Evolutionary conservation across 2,797 vertebrate species (phyloP), one percentile per base, ranked within the genome.

Genomic region (Catamblyrhynchus diadema): DNA sequence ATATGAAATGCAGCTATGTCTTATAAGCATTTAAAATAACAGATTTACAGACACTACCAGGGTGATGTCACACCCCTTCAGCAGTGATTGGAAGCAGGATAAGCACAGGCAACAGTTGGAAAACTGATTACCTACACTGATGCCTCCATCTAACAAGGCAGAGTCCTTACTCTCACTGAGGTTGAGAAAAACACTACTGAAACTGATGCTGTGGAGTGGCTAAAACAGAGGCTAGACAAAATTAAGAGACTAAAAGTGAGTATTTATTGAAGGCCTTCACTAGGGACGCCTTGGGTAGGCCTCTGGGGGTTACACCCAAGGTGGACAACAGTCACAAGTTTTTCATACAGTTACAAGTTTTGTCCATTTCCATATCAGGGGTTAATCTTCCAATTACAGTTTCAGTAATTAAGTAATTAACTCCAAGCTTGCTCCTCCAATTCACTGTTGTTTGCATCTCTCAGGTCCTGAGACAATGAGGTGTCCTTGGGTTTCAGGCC

Each of bases 381-480:
- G 32, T 30, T 42, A 42, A 53, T 41, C 17, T 48, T n/a, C 3
- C 48, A 70, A 25, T 25, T 25, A 41, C 35, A 41, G 1, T 24
- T 77, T 23, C 73, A 62, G 12, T 12, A 62, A 23, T 51, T 15
- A 77, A 77, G 25, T 33, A 4, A 33, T 62, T 77, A 35, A 23
- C 3, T 24, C 32, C 47, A 42, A 5, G 3, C 42, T 42, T 33
- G 2, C 14, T 2, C 14, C 8, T n/a, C 3, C 3, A 30, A 0
- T 53, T 77, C 32, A 42, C 37, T 42, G 24, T 0, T 61, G 5
- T 77, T 62, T 62, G 9, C 24, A 6, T 30, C 37, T 35, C 24
- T 51, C 0, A 0, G 37, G 14, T 15, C 24, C 57, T 62, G 20
- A 12, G 12, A 42, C 32, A 51, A 35, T 30, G 14, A 35, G 9